These are phyloP conservation scores for Blera fallax DNA, from an alignment of 2,888 invertebrate genomes.

Conservation along the genomic window DNA sequence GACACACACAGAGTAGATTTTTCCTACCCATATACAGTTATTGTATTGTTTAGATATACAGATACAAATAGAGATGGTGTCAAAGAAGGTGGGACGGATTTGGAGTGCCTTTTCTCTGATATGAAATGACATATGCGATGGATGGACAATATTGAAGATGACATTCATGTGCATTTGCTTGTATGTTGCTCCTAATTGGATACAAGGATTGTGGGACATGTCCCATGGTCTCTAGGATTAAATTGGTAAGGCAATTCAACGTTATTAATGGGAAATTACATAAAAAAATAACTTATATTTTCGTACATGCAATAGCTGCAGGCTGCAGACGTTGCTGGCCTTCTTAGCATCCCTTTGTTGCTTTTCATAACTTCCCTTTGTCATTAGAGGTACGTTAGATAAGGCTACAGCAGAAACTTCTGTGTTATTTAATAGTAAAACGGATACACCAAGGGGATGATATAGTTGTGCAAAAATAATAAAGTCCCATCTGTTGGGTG, in stretches of 20 bases:
- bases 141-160: constrained; percentile 62
- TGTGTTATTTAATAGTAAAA: constrained; percentile 40
- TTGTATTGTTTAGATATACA: constrained; percentile 19
- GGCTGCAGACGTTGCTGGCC: neutral
- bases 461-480: neutral
- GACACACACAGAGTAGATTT: constrained; percentile 36
- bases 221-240: constrained; percentile 1
- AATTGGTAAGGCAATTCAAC: constrained; percentile 26
- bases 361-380: constrained; percentile 7
- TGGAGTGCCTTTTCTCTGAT: constrained; percentile 15
- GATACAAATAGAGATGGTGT: neutral
- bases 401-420: neutral
- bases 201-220: neutral
- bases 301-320: neutral
- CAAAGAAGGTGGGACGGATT: neutral
- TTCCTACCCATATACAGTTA: neutral
- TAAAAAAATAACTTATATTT: constrained; percentile 34
- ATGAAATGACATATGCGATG: constrained; percentile 51
- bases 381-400: constrained; percentile 5
- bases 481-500: constrained; percentile 55
- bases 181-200: constrained; percentile 32
- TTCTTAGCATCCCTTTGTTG: neutral
- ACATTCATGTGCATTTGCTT: constrained; percentile 53
- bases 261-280: constrained; percentile 50
- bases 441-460: neutral